Conservation (phyloP, 2,113 vertebrate species). For the Charadrius vociferus region DNA sequence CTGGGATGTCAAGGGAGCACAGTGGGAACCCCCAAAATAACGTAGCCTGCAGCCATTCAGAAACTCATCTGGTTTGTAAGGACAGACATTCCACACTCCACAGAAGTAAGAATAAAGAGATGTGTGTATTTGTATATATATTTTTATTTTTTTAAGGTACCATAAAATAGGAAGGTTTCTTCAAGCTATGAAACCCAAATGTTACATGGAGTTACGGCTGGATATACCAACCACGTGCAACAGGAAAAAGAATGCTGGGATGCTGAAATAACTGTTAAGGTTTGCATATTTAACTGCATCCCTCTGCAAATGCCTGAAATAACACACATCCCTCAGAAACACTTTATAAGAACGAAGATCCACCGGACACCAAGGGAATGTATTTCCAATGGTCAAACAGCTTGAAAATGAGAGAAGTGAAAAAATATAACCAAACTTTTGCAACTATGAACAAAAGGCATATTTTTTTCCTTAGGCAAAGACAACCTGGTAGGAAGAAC, state of each 20-base stretch:
- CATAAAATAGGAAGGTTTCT: background rate
- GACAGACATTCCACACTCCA: background rate
- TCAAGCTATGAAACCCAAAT: background rate
- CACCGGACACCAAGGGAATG: background rate
- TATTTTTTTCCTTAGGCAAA: background rate
- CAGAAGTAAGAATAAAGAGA: background rate
- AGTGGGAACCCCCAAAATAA: conserved; percentile 21
- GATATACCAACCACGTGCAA: background rate
- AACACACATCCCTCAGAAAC: too few relatives aligned
- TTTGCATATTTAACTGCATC: background rate
- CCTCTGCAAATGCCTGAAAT: background rate
- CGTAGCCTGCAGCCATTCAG: background rate
- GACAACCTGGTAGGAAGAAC: background rate
- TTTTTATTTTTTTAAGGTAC: background rate
- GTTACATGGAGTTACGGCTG: background rate
- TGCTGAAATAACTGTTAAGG: background rate
- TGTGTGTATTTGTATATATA: background rate
- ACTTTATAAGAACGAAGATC: background rate
- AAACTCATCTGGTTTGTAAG: background rate
- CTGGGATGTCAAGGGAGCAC: conserved; percentile 25
- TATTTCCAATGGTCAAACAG: background rate
- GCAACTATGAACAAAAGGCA: background rate
- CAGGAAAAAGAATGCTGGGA: background rate
- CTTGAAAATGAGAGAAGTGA: background rate
- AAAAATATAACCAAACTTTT: background rate